These are phyloP conservation scores for Otis tarda DNA, from an alignment of 2,113 vertebrate genomes.

Conservation along the genomic window DNA sequence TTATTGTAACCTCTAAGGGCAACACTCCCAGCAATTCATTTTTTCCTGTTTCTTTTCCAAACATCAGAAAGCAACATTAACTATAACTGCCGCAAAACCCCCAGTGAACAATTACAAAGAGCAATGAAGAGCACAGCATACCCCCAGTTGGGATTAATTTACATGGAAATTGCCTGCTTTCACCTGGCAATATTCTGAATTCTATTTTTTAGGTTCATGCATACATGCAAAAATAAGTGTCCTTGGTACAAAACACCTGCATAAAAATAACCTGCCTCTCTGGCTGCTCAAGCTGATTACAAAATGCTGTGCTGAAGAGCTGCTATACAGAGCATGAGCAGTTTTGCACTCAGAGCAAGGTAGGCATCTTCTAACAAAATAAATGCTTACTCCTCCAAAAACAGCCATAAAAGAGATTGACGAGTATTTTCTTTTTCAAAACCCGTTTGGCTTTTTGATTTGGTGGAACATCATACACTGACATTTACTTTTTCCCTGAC, in stretches of 20 bases:
- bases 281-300: background rate
- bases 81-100: background rate
- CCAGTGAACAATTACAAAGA: conserved; percentile 29
- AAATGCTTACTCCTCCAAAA: background rate
- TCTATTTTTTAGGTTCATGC: conserved; percentile 25
- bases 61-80: conserved; percentile 19
- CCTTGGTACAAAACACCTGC: conserved; percentile 40
- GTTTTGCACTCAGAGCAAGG: background rate
- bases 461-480: background rate
- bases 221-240: conserved; percentile 14
- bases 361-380: background rate
- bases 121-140: conserved; percentile 25
- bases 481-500: background rate
- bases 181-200: conserved; percentile 45
- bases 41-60: background rate
- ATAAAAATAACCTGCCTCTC: background rate
- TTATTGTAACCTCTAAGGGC: background rate
- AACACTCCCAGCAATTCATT: background rate
- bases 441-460: background rate
- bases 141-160: conserved; percentile 33
- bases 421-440: background rate
- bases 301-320: background rate
- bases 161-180: conserved; percentile 60
- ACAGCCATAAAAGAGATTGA: background rate
- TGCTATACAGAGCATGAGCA: background rate